Evolutionary conservation across 2,113 vertebrate genomes (phyloP).

Genomic region (Amazona guildingii): DNA sequence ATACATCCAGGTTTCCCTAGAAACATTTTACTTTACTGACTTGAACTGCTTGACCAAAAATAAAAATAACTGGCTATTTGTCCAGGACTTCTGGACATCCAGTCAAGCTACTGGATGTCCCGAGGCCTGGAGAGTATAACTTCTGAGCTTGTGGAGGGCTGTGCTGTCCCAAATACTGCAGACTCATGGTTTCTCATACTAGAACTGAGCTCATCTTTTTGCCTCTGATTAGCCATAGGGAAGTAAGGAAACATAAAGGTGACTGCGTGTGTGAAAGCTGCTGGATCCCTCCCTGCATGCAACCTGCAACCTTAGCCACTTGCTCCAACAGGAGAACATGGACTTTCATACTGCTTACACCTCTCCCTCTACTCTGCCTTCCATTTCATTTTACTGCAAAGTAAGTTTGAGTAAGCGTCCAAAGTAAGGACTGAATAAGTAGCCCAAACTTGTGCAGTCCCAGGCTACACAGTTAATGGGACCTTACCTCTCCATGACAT

Average conservation of each 20-base stretch:
- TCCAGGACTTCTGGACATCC: not conserved
- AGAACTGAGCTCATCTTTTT: not conserved
- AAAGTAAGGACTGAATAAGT: not conserved
- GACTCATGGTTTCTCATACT: not conserved
- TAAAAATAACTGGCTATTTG: constrained; percentile 11
- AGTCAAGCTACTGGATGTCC: not conserved
- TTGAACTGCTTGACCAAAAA: not conserved
- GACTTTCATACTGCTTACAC: not conserved
- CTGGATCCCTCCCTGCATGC: rapidly evolving
- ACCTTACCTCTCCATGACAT: not conserved
- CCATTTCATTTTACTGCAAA: not conserved
- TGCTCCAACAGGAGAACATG: not conserved
- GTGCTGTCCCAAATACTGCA: not conserved
- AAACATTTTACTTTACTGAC: not conserved
- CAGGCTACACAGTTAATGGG: not conserved
- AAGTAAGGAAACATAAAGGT: not conserved
- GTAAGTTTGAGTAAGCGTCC: not conserved
- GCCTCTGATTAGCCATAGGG: not conserved
- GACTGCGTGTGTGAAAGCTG: rapidly evolving
- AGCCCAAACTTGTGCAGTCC: not conserved
- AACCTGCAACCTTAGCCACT: not conserved
- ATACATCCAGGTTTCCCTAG: not conserved
- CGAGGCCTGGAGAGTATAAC: not conserved
- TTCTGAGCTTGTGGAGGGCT: not conserved
- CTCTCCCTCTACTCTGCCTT: not conserved